Conservation (phyloP, 2,888 invertebrate species). For the Caenorhabditis macrosperma region DNA sequence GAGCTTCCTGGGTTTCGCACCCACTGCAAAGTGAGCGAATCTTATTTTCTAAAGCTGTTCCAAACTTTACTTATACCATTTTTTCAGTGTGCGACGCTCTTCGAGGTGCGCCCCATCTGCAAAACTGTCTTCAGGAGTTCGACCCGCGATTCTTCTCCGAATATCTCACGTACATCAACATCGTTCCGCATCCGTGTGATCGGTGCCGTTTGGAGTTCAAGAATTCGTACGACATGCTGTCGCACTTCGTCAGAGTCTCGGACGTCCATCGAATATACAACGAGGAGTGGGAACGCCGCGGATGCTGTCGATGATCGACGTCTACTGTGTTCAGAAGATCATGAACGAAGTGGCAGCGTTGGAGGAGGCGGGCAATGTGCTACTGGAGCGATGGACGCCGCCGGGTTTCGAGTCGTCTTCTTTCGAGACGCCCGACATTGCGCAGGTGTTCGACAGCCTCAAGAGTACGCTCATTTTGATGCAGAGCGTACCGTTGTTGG, state of each 20-base stretch:
- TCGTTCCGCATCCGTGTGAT: constrained; percentile 1
- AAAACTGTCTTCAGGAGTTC: neutral
- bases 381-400: neutral
- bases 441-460: constrained; percentile 18
- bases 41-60: neutral
- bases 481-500: constrained; percentile 7
- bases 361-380: neutral
- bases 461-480: constrained; percentile 10
- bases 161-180: constrained; percentile 6
- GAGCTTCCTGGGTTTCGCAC: constrained; percentile 1
- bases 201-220: neutral
- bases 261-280: constrained; percentile 5
- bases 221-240: neutral
- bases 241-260: constrained; percentile 1
- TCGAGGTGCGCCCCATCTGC: neutral
- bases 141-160: neutral
- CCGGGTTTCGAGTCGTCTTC: too few species aligned
- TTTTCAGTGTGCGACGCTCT: constrained; percentile 1
- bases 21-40: neutral
- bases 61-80: too few species aligned
- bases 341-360: constrained; percentile 1
- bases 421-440: constrained; percentile 12
- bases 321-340: constrained; percentile 10
- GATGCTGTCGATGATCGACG: constrained; percentile 10
- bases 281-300: too few species aligned